Percentiles rank a stretch among this genome's conserved stretches.
Evolutionary conservation across 2,113 vertebrate species (phyloP).

Genomic region (Balaeniceps rex): DNA sequence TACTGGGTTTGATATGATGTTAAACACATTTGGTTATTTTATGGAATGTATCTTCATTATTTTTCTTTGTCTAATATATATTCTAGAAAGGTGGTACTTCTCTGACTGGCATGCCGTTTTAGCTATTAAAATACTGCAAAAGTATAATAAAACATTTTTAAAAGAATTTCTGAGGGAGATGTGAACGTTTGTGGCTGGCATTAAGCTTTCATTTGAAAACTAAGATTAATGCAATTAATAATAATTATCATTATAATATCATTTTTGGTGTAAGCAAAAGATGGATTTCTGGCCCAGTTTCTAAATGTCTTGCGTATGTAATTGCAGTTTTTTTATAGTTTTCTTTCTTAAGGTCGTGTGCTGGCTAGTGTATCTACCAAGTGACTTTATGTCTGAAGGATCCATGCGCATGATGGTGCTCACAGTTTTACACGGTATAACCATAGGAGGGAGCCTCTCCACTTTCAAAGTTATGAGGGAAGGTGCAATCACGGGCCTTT

Average conservation of each 20-base stretch:
- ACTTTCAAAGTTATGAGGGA: neutral
- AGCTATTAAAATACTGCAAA: neutral
- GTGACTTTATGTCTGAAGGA: neutral
- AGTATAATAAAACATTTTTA: neutral
- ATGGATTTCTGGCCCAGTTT: neutral
- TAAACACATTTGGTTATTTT: neutral
- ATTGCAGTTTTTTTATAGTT: neutral
- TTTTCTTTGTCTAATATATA: neutral
- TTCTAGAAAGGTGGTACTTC: neutral
- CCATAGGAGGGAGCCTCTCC: constrained; percentile 52
- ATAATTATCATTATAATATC: neutral
- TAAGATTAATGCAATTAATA: neutral
- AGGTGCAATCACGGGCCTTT: neutral
- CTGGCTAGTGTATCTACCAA: neutral
- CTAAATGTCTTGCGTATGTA: neutral
- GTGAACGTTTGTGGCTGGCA: neutral
- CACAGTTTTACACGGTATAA: neutral
- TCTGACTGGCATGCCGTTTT: neutral
- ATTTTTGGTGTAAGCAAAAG: neutral
- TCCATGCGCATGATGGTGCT: neutral
- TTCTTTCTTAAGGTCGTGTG: neutral
- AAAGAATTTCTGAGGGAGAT: neutral
- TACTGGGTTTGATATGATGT: neutral
- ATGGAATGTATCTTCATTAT: neutral
- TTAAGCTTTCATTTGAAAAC: neutral